Base-by-base conservation (phyloP, 2,888 invertebrate species). In the Pammene fasciana region DNA sequence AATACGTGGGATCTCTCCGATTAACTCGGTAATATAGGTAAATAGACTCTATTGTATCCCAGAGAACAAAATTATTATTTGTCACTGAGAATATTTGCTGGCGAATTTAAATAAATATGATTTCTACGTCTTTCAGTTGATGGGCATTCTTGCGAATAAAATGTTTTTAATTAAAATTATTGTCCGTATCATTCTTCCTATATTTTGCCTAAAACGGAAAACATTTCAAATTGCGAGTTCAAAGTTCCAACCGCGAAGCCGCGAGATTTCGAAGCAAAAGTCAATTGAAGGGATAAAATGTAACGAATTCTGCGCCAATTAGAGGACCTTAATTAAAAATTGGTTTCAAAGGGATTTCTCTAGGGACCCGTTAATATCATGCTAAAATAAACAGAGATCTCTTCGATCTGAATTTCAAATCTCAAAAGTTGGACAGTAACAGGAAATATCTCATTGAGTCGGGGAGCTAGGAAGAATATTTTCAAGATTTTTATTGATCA, bases 351-450 rank as follows among this genome's bases (percentile, higher is more conserved):
- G 68, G 72, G 62, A 68, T 71, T 71, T 50, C 56, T 34, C 48
- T 10, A 41, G 55, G 71, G 68, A 71, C 76, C 77, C 79, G 73
- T 77, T 78, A 78, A 83, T 83, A 78, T 75, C 71, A 78, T 76
- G 78, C 75, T 78, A 79, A 83, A 82, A 79, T 82, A 85, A 86
- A 82, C 82, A 83, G 75, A 75, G 76, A 75, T 77, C 81, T 73
- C 74, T 76, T 73, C 72, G 78, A 86, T 87, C 81, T 86, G 77
- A 85, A 85, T 80, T 86, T 85, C 82, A 83, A 86, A 87, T 86
- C 78, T 73, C 75, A 79, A 82, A 85, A 86, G 80, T 86, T 83
- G 78, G 76, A 75, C 75, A 79, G 76, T 75, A 78, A 78, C 75
- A 73, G 71, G 79, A 77, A 72, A 81, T 82, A 75, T 79, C 77